Evolutionary conservation across 2,888 invertebrate species (phyloP).

Genomic region (Melikaiella ostensackeni): DNA sequence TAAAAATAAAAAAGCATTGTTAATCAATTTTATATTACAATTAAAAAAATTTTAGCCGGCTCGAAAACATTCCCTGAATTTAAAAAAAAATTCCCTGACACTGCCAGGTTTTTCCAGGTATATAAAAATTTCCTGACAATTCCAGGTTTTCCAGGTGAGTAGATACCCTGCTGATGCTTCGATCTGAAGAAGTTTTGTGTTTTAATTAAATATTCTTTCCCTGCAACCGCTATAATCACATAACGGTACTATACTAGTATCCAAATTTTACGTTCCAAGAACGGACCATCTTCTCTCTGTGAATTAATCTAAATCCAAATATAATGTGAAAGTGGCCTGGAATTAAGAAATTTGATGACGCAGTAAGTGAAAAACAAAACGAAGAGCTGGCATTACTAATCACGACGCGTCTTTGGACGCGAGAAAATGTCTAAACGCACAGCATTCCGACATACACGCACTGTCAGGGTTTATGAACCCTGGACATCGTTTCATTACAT

Average conservation of each 20-base stretch:
- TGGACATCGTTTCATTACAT: conserved; percentile 12
- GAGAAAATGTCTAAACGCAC: conserved; percentile 12
- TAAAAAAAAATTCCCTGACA: too few relatives aligned
- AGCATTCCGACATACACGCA: neutral
- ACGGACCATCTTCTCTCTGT: neutral
- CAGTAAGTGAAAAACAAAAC: conserved; percentile 24
- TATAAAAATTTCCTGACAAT: too few relatives aligned
- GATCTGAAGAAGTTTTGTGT: too few relatives aligned
- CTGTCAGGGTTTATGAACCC: conserved; percentile 24
- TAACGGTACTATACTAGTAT: neutral
- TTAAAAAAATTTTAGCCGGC: too few relatives aligned
- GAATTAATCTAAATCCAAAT: neutral
- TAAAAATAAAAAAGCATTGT: too few relatives aligned
- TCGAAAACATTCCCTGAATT: too few relatives aligned
- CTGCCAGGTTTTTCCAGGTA: too few relatives aligned
- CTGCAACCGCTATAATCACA: conserved; percentile 4
- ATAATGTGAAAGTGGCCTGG: neutral
- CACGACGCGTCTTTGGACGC: conserved; percentile 5
- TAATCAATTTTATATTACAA: too few relatives aligned
- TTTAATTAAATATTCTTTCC: neutral
- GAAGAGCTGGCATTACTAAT: conserved; percentile 19
- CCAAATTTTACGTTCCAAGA: neutral
- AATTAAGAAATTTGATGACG: conserved; percentile 20
- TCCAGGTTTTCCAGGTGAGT: too few relatives aligned
- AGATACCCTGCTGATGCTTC: too few relatives aligned